phyloP scores from a whole-genome alignment of 2,113 vertebrate genomes.

The Lophura nycthemera region DNA sequence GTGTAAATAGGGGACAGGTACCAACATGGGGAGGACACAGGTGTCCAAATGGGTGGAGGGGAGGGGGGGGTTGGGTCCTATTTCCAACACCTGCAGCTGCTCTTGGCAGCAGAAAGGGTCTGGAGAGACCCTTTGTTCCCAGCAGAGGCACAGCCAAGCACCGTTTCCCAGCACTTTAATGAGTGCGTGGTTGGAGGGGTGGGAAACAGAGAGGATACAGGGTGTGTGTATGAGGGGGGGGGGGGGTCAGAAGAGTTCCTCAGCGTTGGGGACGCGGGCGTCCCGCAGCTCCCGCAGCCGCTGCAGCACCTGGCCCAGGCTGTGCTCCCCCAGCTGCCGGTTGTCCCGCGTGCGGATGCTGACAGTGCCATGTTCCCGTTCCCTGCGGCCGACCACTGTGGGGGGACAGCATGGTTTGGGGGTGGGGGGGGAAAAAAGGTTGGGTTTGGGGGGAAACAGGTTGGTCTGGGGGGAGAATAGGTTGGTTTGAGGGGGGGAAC shows the following conservation, averaged over 20 bases:
- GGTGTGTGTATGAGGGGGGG: no score
- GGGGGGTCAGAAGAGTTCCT: conserved; percentile 78
- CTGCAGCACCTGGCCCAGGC: conserved; percentile 27
- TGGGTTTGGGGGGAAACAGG: not conserved
- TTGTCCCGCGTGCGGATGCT: conserved; percentile 82
- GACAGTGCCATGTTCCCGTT: conserved; percentile 78
- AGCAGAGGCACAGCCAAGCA: not conserved
- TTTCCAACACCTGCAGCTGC: no score
- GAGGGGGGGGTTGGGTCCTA: no score
- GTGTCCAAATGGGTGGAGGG: not conserved
- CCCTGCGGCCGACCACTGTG: conserved; percentile 86
- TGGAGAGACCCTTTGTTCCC: no score
- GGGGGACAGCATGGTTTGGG: not conserved
- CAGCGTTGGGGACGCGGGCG: conserved; percentile 73
- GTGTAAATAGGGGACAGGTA: no score
- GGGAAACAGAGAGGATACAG: no score
- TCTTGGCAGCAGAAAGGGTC: not conserved
- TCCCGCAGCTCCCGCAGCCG: conserved; percentile 79
- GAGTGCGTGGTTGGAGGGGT: no score
- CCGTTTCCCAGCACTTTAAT: not conserved
- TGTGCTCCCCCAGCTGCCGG: conserved; percentile 77
- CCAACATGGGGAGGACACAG: not conserved
- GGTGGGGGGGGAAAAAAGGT: not conserved
- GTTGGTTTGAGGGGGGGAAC: no score
- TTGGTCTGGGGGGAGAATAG: no score